Evolutionary conservation across 2,888 invertebrate genomes (phyloP), one percentile per base, ranked within the genome.

Genomic region (Eubasilissa splendida): DNA sequence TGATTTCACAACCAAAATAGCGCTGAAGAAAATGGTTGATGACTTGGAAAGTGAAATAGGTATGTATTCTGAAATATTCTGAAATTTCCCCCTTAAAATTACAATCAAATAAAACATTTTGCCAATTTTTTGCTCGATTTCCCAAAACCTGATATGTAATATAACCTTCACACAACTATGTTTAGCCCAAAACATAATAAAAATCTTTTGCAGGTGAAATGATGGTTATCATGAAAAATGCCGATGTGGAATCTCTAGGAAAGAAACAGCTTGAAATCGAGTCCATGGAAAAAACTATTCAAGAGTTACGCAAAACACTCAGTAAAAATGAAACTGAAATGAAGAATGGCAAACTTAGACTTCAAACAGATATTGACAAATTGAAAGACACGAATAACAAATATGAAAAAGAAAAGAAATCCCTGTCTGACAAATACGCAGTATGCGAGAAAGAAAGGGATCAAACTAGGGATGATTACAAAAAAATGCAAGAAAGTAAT

Each of bases 1-100:
- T 8, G 95, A 96, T 85, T 88, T 93, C 75, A 94, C 93, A 52
- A 93, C 94, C 1, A 95, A 94, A 88, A 86, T 94, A 71, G 94
- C 94, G 87, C 88, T 96, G 85, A 96, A 94, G 85, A 95, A 93
- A 85, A 95, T 96, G 94, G 94, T 97, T 2, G 94, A 95, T 80
- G 97, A 97, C 84, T 90, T 97, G 84, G 97, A 97, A 88, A 95
- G 93, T 86, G 97, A 98, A 91, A 94, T 97, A 84, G 93, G 94
- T 93, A 88, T 87, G 52, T 66, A 54, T 77, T 76, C 3, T 2
- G n/a, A 9, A 68, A 11, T 7, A 42, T 5, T n/a, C n/a, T n/a
- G n/a, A 42, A 42, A 0, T 5, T 42, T 42, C 2, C 7, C 22
- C 22, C 22, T 22, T 22, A 22, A 22, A 22, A 22, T 22, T 22